Conservation (phyloP, 2,113 vertebrate species). For the Hippolais icterina region DNA sequence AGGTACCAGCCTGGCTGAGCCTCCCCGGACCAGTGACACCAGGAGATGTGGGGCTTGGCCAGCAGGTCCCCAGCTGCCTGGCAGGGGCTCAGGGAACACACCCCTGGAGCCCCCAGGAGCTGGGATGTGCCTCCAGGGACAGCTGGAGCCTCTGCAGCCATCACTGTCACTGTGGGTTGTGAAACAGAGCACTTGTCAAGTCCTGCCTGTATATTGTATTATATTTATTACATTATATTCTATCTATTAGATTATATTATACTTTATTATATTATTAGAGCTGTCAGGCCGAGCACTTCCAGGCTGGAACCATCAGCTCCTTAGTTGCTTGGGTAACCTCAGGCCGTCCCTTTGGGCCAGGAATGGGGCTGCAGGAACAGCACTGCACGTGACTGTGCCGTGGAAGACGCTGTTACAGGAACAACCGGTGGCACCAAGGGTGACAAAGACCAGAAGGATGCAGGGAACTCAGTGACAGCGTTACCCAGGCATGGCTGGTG, state of each 20-base stretch:
- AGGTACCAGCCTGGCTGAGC: not conserved
- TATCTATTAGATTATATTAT: not conserved
- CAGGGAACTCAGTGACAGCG: not conserved
- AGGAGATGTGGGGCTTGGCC: not conserved
- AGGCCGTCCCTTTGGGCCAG: not conserved
- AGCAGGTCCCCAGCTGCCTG: accelerated
- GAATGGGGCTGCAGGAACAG: not conserved
- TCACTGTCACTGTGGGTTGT: not conserved
- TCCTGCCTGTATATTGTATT: not conserved
- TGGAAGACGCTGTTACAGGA: not conserved
- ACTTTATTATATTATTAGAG: not conserved
- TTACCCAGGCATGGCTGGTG: accelerated
- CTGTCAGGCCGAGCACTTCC: not conserved
- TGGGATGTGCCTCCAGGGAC: not conserved
- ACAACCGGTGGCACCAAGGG: not conserved
- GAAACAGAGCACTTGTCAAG: not conserved
- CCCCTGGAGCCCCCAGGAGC: not conserved
- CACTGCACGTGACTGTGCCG: accelerated
- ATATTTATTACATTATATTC: not conserved
- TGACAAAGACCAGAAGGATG: not conserved
- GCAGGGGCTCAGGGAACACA: not conserved
- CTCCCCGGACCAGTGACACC: accelerated
- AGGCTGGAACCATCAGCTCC: not conserved
- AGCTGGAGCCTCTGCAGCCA: not conserved
- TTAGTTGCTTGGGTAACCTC: not conserved